These are phyloP conservation scores for Lysandra coridon DNA, from an alignment of 2,888 invertebrate species.

Conservation along the genomic window DNA sequence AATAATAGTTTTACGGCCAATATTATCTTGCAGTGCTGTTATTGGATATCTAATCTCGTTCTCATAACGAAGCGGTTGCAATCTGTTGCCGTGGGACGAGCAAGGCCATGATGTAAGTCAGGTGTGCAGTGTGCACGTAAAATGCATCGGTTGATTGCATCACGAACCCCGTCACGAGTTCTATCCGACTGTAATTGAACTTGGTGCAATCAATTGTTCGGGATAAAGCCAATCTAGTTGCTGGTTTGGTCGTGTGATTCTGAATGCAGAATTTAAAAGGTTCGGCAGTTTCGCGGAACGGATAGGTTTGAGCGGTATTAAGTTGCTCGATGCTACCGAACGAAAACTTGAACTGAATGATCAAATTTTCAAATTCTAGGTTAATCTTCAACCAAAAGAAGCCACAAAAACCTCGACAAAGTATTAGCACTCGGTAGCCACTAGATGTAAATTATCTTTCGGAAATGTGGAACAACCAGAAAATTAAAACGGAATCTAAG, in stretches of 20 bases:
- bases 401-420: not conserved
- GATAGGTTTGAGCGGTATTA: not conserved
- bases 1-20: constrained; percentile 11
- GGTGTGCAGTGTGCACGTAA: constrained; percentile 56
- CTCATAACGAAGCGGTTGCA: constrained; percentile 54
- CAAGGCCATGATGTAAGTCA: constrained; percentile 74
- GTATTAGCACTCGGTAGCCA: not conserved
- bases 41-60: constrained; percentile 22
- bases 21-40: not conserved
- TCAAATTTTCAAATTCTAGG: not conserved
- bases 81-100: constrained; percentile 61
- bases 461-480: not conserved
- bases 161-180: constrained; percentile 42
- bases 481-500: not conserved
- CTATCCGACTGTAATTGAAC: constrained; percentile 34
- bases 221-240: not conserved
- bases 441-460: not conserved
- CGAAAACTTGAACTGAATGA: not conserved
- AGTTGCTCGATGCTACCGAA: not conserved
- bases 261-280: not conserved
- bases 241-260: not conserved
- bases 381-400: not conserved
- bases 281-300: not conserved
- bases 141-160: constrained; percentile 61
- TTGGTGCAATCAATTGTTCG: constrained; percentile 28